These are phyloP conservation scores for Parnassius orleans DNA, from an alignment of 2,888 invertebrate species.

Conservation along the genomic window DNA sequence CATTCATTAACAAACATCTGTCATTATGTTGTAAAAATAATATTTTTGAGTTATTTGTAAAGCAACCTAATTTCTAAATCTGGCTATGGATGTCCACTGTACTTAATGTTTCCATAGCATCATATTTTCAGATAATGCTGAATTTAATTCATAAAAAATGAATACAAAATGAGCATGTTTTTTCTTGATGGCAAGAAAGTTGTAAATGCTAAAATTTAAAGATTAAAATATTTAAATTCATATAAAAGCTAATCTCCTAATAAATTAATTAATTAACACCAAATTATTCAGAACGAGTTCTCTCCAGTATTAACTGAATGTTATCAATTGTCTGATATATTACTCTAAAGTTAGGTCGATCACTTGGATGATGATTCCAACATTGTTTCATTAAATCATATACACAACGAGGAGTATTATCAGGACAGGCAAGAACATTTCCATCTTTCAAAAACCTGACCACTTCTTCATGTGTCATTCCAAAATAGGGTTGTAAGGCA, in stretches of 20 bases:
- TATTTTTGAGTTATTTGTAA: slow-evolving; percentile 7
- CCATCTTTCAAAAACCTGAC: slow-evolving; percentile 97
- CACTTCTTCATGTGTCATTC: slow-evolving; percentile 98
- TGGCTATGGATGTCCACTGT: slow-evolving; percentile 2
- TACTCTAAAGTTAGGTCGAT: slow-evolving; percentile 91
- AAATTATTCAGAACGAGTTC: slow-evolving; percentile 64
- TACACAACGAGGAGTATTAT: slow-evolving; percentile 91
- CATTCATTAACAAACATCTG: slow-evolving; percentile 2
- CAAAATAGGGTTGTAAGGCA: slow-evolving; percentile 97
- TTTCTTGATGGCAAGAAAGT: slow-evolving; percentile 29
- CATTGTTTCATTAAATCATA: slow-evolving; percentile 97
- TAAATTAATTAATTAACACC: slow-evolving; percentile 24
- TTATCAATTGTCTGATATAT: slow-evolving; percentile 90
- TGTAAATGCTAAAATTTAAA: slow-evolving; percentile 29
- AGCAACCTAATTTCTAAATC: slow-evolving; percentile 9
- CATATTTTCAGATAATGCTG: slow-evolving; percentile 7
- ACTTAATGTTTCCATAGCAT: slow-evolving; percentile 1
- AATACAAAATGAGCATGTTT: slow-evolving; percentile 18
- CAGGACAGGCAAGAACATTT: slow-evolving; percentile 93
- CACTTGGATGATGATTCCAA: slow-evolving; percentile 93
- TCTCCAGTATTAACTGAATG: slow-evolving; percentile 79
- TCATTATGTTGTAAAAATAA: slow-evolving; percentile 2
- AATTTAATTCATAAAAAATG: slow-evolving; percentile 2
- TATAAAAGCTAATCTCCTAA: slow-evolving; percentile 30
- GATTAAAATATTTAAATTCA: slow-evolving; percentile 33